Evolutionary conservation across 2,113 vertebrate genomes (phyloP).

Genomic region (Leuciscus idus): DNA sequence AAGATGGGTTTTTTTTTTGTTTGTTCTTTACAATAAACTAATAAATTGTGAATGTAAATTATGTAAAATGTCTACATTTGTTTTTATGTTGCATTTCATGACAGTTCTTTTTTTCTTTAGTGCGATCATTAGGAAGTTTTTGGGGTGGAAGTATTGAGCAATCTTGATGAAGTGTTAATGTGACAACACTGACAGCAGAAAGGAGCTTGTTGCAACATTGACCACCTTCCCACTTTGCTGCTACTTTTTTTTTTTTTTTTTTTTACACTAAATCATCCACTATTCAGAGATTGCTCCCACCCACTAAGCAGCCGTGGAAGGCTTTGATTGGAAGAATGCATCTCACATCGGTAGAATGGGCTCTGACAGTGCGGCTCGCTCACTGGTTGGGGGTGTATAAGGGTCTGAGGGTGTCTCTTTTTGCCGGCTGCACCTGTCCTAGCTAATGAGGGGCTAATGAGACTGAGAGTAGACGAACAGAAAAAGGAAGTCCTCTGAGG

Average conservation of each 20-base stretch:
- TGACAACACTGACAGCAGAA: slow-evolving; percentile 53
- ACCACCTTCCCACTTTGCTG: slow-evolving; percentile 56
- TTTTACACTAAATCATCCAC: slow-evolving; percentile 54
- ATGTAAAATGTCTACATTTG: background rate
- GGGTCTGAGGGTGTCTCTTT: slow-evolving; percentile 66
- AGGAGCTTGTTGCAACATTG: slow-evolving; percentile 61
- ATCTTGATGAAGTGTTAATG: slow-evolving; percentile 58
- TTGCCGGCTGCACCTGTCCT: slow-evolving; percentile 75
- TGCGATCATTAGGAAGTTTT: slow-evolving; percentile 31
- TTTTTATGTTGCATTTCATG: background rate
- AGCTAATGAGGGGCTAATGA: slow-evolving; percentile 75
- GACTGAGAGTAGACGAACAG: slow-evolving; percentile 59
- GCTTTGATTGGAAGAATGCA: slow-evolving; percentile 73
- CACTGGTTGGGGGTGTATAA: slow-evolving; percentile 56
- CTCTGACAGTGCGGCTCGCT: slow-evolving; percentile 40
- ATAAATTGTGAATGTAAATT: slow-evolving; percentile 3
- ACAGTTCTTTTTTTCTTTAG: background rate
- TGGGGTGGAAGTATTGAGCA: slow-evolving; percentile 37
- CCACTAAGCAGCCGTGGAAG: slow-evolving; percentile 64
- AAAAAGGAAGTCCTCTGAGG: slow-evolving; percentile 56
- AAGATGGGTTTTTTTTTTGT: too few species aligned
- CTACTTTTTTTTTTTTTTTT: slow-evolving; percentile 8
- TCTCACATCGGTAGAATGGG: slow-evolving; percentile 69
- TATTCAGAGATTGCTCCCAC: slow-evolving; percentile 50
- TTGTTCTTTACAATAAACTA: background rate